Evolutionary conservation across 2,113 vertebrate genomes (phyloP), one percentile per base, ranked within the genome.

Genomic region (Leucoraja erinaceus): DNA sequence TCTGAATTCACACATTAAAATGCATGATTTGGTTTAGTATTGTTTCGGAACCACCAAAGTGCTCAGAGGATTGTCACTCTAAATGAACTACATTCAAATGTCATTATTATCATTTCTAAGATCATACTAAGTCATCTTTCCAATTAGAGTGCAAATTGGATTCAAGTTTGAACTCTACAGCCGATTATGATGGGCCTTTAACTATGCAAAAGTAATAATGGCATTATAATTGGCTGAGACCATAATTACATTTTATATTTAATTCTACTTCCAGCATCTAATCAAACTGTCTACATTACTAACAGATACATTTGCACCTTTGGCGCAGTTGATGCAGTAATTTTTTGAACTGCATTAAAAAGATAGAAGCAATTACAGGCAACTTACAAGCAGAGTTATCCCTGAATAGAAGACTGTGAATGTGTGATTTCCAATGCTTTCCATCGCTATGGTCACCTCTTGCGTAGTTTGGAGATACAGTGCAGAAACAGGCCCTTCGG

Each of bases 31-130:
- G 18, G 5, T 88, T 88, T 61, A 88, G 31, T 88, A 31, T 63
- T 63, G 12, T 88, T 88, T 88, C 59, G 31, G 59, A 31, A 66
- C 7, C 83, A 31, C 12, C 28, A 88, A 88, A 88, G 63, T 88
- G 83, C 59, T 5, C n/a, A 33, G 59, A 63, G 31, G 59, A 63
- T 88, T 31, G 28, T 33, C 16, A n/a, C 18, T 88, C 59, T 18
- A 66, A 88, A 63, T 31, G n/a, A 88, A 88, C 38, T 63, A 88
- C 59, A 88, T 88, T 88, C 83, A 88, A 63, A 88, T 88, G 59
- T 88, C 83, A 31, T 88, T 86, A 86, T 86, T 88, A 88, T 88
- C 59, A 33, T 88, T 88, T 63, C 18, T 66, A 88, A 88, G 83
- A 66, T 88, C 14, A 28, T 61, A 63, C 5, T 8, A 88, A 33